Base-by-base conservation (phyloP, 1,140 invertebrate genomes). In the Pseudomyrmex pallidus region DNA sequence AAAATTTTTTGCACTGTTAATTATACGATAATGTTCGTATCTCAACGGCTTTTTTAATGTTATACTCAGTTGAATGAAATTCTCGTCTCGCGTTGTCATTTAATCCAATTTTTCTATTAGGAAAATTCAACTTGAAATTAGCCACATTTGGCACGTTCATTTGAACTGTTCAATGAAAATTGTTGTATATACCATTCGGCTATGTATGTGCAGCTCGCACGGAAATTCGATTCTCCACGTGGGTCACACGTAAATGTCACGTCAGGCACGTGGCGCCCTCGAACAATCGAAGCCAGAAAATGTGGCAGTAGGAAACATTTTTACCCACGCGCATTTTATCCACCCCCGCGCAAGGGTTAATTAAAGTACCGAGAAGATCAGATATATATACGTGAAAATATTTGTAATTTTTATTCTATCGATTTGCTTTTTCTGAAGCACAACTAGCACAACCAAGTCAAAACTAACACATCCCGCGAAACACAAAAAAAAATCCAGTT, bases 261-360 rank as follows among this genome's bases (percentile, higher is more conserved):
- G 63, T 54, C 54, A 87, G 70, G 57, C 78, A 87, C 74, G 88
- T 90, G 87, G 88, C 87, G 88, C 87, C 87, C 85, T 82, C 88
- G 25, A 80, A 70, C 77, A 74, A 73, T 25, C 22, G 57, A 83
- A 89, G 77, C 44, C 59, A 61, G 74, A 89, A 66, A 68, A 85
- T 76, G 17, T 44, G 22, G 15, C n/a, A 54, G 64, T 25, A 54
- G 17, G 76, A 35, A 70, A 59, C 76, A 70, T 80, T 80, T 25
- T 72, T 78, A 78, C 17, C 63, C 4, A 8, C 52, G 15, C 5
- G 35, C 35, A 7, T 35, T 35, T 35, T 13, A 4, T 59, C 15
- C n/a, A 48, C 3, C 12, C 1, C 22, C 3, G 2, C 2, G 2
- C 7, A 13, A 59, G 44, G 44, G 12, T 25, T 57, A 7, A 25